These are phyloP conservation scores for Pollicipes pollicipes DNA, from an alignment of 1,140 invertebrate species.

Conservation along the genomic window DNA sequence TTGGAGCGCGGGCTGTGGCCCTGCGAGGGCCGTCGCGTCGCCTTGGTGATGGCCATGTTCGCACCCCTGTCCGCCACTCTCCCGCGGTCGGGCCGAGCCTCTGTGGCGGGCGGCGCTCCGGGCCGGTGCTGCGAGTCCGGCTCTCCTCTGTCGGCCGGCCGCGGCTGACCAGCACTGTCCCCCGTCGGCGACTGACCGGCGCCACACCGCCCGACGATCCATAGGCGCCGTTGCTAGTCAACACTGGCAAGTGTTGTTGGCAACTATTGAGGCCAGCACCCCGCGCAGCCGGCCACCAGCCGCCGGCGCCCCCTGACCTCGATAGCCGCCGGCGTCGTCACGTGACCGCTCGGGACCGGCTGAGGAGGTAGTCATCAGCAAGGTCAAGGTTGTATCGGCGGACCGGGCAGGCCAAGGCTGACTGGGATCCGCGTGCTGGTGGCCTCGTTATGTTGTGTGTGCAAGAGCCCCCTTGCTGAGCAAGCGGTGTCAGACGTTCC, in stretches of 20 bases:
- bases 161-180: background rate
- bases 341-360: no score
- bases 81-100: no score
- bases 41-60: background rate
- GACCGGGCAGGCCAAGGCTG: no score
- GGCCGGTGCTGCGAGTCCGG: no score
- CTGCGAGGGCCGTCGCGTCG: background rate
- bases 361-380: no score
- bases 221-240: background rate
- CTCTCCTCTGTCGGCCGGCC: no score
- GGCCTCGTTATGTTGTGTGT: no score
- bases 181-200: background rate
- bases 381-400: no score
- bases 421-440: no score
- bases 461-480: no score
- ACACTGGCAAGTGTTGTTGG: background rate
- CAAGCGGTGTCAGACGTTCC: no score
- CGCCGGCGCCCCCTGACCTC: background rate
- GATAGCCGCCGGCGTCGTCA: background rate
- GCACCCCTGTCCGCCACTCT: background rate
- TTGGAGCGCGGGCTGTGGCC: background rate
- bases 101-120: no score
- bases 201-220: background rate
- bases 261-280: background rate
- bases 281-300: background rate